Base-by-base conservation (phyloP, 2,888 invertebrate species). In the Altica lythri region DNA sequence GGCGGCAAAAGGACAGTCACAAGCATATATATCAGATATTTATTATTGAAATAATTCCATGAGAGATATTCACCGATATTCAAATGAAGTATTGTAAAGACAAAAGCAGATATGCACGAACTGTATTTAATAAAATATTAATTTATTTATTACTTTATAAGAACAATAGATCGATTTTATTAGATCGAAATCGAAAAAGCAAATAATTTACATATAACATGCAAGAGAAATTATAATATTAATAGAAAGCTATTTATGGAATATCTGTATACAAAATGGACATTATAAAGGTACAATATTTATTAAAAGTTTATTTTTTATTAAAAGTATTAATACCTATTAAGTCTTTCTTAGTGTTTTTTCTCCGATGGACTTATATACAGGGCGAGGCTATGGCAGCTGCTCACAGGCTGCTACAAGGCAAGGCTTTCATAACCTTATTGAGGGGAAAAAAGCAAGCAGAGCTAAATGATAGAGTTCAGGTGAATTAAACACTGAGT, bases 81-180 rank as follows among this genome's bases (percentile, higher is more conserved):
- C 74, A 74, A 74, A 74, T 74, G 67, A 71, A 68, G 65, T 68
- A 72, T 72, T 72, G 72, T 72, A 61, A 63, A 62, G 62, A 64
- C 62, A 55, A 60, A 64, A 63, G 62, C 60, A 66, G 68, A 67
- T 68, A 65, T 66, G 68, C 70, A 72, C 70, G 71, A 70, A 63
- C 65, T 61, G 57, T 63, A 63, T 65, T 66, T 69, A 70, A 70
- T 65, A 65, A 66, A 72, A 72, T 74, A 72, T 74, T 74, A 73
- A 74, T 73, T 72, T 73, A 75, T 75, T 75, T 75, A 74, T 74
- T 73, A 68, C 73, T 69, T 69, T 69, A 72, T 72, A 72, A 68
- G 72, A 74, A 75, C 74, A 75, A 75, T 75, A 75, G 73, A 75
- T 75, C 69, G 75, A 75, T 75, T 74, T 72, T 75, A 75, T 75